phyloP scores from a whole-genome alignment of 2,797 vertebrate genomes.

The Falco columbarius region DNA sequence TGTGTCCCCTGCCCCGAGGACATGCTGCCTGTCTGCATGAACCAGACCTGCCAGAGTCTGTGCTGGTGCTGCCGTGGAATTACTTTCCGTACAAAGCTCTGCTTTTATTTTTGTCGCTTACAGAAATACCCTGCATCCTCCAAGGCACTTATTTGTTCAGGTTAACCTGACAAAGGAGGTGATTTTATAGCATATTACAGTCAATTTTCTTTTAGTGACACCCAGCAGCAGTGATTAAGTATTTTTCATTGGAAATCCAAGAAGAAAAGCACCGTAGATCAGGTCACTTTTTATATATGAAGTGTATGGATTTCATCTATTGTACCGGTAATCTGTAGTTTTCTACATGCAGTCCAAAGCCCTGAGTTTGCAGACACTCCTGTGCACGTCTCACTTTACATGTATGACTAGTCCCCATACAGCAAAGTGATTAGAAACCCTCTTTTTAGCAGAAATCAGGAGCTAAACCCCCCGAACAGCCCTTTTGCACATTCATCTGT shows the following conservation, averaged over 20 bases:
- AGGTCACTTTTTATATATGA: background rate
- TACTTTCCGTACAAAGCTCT: background rate
- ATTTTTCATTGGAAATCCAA: background rate
- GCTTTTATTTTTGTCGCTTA: background rate
- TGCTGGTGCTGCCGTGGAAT: rapidly evolving
- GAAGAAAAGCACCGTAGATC: background rate
- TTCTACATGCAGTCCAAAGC: background rate
- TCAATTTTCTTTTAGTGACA: background rate
- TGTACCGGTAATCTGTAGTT: background rate
- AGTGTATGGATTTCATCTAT: background rate
- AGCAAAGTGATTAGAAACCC: background rate
- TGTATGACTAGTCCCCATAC: background rate
- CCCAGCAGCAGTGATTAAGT: background rate
- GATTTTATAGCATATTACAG: background rate
- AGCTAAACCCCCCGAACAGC: background rate
- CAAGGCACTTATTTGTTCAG: background rate
- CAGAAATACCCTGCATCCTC: background rate
- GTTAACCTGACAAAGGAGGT: background rate
- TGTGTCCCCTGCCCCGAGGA: rapidly evolving
- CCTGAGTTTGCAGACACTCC: background rate
- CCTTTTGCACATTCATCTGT: background rate
- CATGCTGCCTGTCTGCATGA: background rate
- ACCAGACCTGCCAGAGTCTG: background rate
- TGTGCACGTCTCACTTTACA: background rate
- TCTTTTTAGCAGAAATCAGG: background rate